Conservation (phyloP, 2,113 vertebrate genomes). For the Silurus glanis region DNA sequence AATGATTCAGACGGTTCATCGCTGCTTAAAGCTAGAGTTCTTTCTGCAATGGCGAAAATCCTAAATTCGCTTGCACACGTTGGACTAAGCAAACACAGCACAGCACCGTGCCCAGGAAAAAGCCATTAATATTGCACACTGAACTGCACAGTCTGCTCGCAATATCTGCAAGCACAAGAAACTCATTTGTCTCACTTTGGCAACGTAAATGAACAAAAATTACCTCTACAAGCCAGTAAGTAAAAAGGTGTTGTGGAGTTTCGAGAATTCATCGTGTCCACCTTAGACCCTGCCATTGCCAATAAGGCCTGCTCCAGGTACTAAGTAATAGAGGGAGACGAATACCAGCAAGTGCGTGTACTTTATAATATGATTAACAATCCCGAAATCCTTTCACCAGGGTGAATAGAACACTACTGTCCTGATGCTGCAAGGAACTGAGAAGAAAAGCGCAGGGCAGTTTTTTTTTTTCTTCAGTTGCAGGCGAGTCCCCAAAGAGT, state of each 20-base stretch:
- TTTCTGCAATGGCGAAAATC: not conserved
- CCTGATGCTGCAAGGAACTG: constrained; percentile 48
- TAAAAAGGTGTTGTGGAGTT: constrained; percentile 16
- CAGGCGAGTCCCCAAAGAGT: constrained; percentile 56
- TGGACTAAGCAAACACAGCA: not conserved
- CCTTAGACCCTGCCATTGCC: constrained; percentile 17
- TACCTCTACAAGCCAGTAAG: constrained; percentile 17
- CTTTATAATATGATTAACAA: constrained; percentile 66
- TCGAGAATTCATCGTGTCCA: constrained; percentile 20
- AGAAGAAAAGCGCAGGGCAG: constrained; percentile 47
- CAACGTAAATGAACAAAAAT: constrained; percentile 46
- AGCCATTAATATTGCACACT: not conserved
- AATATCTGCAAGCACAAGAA: constrained; percentile 24
- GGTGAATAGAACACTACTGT: constrained; percentile 45
- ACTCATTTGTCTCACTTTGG: constrained; percentile 39
- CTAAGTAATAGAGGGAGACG: constrained; percentile 58
- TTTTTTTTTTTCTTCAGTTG: constrained; percentile 60
- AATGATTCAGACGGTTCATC: not conserved
- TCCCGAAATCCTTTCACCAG: constrained; percentile 58
- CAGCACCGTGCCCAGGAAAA: not conserved
- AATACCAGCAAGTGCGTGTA: constrained; percentile 55
- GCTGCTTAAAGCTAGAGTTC: not conserved
- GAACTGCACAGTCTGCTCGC: not conserved
- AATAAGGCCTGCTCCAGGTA: constrained; percentile 51
- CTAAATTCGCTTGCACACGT: not conserved